Conservation (phyloP, 2,113 vertebrate genomes). For the Ammodramus savannarum region DNA sequence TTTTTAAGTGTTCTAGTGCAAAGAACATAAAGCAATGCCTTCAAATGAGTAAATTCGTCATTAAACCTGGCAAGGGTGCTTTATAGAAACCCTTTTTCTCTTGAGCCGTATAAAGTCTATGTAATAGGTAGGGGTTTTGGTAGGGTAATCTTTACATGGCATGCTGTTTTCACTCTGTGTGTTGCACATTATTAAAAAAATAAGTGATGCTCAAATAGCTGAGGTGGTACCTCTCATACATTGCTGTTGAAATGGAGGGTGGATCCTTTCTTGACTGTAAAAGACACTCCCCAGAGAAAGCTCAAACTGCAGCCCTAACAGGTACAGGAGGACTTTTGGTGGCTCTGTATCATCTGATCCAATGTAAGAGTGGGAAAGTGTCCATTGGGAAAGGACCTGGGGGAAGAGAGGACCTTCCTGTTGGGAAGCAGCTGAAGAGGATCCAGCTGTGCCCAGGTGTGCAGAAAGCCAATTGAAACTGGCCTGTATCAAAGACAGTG, state of each 20-base stretch:
- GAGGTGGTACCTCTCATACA: not conserved
- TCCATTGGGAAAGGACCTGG: not conserved
- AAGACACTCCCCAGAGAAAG: not conserved
- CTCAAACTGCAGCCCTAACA: not conserved
- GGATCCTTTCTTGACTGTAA: not conserved
- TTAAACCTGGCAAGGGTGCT: not conserved
- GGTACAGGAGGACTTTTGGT: not conserved
- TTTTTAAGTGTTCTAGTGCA: not conserved
- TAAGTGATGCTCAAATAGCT: not conserved
- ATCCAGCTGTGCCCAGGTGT: not conserved
- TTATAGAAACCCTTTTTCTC: not conserved
- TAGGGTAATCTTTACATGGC: not conserved
- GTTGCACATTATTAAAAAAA: not conserved
- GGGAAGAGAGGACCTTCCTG: not conserved
- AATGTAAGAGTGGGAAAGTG: not conserved
- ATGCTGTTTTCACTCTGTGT: not conserved
- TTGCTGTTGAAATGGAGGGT: not conserved
- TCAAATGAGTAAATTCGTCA: not conserved
- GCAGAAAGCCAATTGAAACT: not conserved
- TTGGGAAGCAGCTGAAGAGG: not conserved
- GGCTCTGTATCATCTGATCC: not conserved
- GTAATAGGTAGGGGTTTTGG: not conserved
- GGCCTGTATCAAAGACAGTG: not conserved
- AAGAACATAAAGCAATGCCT: conserved; percentile 1
- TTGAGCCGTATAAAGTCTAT: not conserved